phyloP scores from a whole-genome alignment of 2,797 vertebrate genomes.

The Callimico goeldii region DNA sequence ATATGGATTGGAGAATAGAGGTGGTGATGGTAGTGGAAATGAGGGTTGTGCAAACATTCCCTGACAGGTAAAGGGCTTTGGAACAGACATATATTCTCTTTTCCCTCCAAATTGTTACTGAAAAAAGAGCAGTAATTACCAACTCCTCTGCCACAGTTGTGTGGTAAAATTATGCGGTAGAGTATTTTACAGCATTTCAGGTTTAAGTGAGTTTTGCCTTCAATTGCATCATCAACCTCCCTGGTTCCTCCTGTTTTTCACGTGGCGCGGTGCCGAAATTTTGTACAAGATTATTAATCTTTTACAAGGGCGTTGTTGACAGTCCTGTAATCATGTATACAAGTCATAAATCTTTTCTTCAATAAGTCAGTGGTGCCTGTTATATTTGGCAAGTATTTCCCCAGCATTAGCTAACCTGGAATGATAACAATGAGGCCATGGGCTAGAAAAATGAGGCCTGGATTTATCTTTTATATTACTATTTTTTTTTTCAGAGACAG shows the following conservation, averaged over 20 bases:
- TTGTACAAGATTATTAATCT: constrained; percentile 64
- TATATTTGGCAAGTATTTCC: constrained; percentile 42
- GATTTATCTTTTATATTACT: not conserved
- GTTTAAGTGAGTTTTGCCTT: constrained; percentile 11
- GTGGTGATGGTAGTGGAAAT: not conserved
- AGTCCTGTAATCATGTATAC: constrained; percentile 52
- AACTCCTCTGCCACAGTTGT: not conserved
- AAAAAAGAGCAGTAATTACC: not conserved
- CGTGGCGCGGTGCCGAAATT: constrained; percentile 29
- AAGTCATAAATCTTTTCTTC: constrained; percentile 66
- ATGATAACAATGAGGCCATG: not conserved
- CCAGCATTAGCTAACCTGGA: not conserved
- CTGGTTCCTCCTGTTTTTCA: constrained; percentile 34
- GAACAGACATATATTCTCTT: not conserved
- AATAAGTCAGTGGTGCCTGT: constrained; percentile 48
- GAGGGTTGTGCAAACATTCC: not conserved
- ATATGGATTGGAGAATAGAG: not conserved
- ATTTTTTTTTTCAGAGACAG: not conserved
- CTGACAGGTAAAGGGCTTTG: not conserved
- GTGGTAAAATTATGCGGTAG: not conserved
- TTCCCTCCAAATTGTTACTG: not conserved
- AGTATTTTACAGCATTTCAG: constrained; percentile 34
- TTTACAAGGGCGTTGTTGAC: constrained; percentile 68
- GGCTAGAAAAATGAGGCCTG: not conserved
- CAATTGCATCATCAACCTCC: constrained; percentile 15